Evolutionary conservation across 64 coral and sea anemone genomes (phyloP).

Genomic region (Trachythela sp.): DNA sequence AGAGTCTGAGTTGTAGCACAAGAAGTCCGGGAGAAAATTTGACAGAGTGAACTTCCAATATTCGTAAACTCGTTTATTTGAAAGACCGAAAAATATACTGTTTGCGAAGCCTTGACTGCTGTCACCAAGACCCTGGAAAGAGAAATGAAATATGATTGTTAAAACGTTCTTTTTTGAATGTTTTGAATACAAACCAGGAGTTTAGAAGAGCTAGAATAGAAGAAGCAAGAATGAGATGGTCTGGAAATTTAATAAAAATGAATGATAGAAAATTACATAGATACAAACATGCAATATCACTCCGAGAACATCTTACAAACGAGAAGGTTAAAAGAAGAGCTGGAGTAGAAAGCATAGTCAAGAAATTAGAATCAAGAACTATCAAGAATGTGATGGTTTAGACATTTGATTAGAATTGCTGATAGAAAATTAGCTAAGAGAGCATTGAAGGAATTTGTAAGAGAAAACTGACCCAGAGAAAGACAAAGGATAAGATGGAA

Average conservation of each 20-base stretch:
- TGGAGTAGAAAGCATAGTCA: too few species aligned
- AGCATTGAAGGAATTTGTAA: too few species aligned
- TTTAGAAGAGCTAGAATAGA: not conserved
- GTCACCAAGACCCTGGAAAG: not conserved
- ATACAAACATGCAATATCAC: too few species aligned
- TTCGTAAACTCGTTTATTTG: not conserved
- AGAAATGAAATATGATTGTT: not conserved
- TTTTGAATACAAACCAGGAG: not conserved
- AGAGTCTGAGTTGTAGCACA: not conserved
- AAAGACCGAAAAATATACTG: not conserved
- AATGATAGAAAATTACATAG: not conserved
- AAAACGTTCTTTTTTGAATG: not conserved
- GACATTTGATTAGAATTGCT: too few species aligned
- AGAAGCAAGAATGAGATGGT: not conserved
- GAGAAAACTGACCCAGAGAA: too few species aligned
- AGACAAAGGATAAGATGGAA: too few species aligned
- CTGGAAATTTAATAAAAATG: not conserved
- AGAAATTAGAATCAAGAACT: too few species aligned
- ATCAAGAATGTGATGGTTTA: not conserved
- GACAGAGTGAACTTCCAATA: not conserved
- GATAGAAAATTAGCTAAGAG: too few species aligned
- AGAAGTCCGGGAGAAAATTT: not conserved
- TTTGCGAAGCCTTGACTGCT: constrained; percentile 7
- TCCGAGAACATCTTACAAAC: too few species aligned
- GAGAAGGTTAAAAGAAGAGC: too few species aligned